Percentiles rank a stretch among this genome's conserved stretches.
Evolutionary conservation across 2,888 invertebrate genomes (phyloP).

Genomic region (Tubulanus polymorphus): DNA sequence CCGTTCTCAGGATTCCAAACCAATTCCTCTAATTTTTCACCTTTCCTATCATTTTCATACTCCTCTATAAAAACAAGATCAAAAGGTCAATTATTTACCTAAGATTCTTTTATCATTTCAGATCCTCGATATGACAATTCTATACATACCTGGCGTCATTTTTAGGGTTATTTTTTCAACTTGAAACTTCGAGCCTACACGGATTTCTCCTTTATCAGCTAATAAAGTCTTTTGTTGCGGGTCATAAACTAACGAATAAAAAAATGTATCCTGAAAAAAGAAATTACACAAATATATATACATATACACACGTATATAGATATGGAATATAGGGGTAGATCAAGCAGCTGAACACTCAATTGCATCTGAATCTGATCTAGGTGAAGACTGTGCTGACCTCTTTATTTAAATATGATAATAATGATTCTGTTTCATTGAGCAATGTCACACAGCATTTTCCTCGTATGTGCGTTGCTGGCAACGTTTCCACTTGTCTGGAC

Average conservation of each 20-base stretch:
- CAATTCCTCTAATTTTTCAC: slow-evolving; percentile 79
- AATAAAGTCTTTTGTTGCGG: slow-evolving; percentile 97
- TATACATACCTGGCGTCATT: too few relatives aligned
- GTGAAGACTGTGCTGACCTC: slow-evolving; percentile 79
- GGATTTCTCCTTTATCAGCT: slow-evolving; percentile 94
- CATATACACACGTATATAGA: too few relatives aligned
- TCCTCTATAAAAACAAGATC: slow-evolving; percentile 52
- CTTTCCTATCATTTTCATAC: slow-evolving; percentile 65
- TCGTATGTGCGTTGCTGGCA: slow-evolving; percentile 97
- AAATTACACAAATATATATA: neutral
- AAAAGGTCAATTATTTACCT: slow-evolving; percentile 1
- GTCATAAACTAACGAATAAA: slow-evolving; percentile 99
- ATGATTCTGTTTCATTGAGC: slow-evolving; percentile 97
- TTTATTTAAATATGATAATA: slow-evolving; percentile 93
- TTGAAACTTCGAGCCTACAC: slow-evolving; percentile 91
- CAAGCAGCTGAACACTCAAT: too few relatives aligned
- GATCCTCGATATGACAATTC: neutral
- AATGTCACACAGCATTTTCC: slow-evolving; percentile 99
- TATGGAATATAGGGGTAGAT: too few relatives aligned
- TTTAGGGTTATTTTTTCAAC: slow-evolving; percentile 71
- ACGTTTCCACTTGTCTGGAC: slow-evolving; percentile 88
- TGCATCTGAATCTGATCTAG: too few relatives aligned
- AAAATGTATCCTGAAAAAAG: slow-evolving; percentile 87
- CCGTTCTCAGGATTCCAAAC: slow-evolving; percentile 92
- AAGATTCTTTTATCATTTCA: neutral